Conservation (phyloP, 2,797 vertebrate species). For the Rhinella marina region DNA sequence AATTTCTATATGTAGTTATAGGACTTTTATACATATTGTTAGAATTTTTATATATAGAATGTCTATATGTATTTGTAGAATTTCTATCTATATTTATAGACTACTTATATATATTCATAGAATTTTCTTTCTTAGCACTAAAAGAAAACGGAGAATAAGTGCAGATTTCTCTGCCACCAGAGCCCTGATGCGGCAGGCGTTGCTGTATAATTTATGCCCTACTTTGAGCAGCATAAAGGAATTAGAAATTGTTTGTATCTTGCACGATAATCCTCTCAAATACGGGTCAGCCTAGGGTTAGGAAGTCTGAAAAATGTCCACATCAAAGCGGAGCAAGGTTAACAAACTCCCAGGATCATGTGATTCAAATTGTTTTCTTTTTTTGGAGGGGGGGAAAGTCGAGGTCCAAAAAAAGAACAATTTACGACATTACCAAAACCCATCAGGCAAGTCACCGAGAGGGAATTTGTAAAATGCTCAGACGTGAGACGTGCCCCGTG, state of each 20-base stretch:
- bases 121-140: neutral
- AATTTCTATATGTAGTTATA: too few relatives aligned
- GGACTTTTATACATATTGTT: too few relatives aligned
- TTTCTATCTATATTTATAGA: too few relatives aligned
- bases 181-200: constrained; percentile 29
- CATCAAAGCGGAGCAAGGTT: constrained; percentile 70
- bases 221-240: constrained; percentile 66
- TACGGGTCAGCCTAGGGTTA: constrained; percentile 72
- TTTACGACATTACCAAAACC: constrained; percentile 19
- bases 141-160: neutral
- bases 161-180: neutral
- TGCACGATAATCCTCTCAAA: constrained; percentile 69
- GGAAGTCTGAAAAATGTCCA: constrained; percentile 70
- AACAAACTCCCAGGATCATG: constrained; percentile 64
- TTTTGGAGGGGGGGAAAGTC: constrained; percentile 11
- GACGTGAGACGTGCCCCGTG: neutral
- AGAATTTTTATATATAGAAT: too few relatives aligned
- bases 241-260: constrained; percentile 71
- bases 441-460: constrained; percentile 10
- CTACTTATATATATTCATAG: too few relatives aligned
- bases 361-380: constrained; percentile 59
- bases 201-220: constrained; percentile 63
- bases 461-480: neutral
- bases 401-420: constrained; percentile 26
- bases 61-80: too few relatives aligned